phyloP scores from a whole-genome alignment of 1,140 invertebrate species.

The Harlomillsia oculata region DNA sequence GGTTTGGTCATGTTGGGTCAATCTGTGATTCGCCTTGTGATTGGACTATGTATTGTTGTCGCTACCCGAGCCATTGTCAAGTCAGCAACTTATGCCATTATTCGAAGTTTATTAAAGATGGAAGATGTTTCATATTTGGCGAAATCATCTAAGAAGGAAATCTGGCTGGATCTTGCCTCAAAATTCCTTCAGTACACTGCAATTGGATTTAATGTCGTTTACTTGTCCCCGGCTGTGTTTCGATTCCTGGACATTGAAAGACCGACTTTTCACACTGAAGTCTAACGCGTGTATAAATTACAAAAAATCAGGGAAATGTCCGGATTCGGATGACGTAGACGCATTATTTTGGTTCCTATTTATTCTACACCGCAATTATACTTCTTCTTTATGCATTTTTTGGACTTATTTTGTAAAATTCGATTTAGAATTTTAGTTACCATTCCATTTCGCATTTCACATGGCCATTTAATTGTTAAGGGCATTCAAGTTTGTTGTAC shows the following conservation, averaged over 20 bases:
- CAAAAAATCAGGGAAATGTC: too few species aligned
- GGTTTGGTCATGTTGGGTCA: slow-evolving; percentile 56
- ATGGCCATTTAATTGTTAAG: too few species aligned
- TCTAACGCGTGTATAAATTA: too few species aligned
- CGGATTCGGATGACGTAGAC: too few species aligned
- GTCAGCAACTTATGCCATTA: slow-evolving; percentile 53
- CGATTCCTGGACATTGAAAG: slow-evolving; percentile 62
- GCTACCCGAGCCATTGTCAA: slow-evolving; percentile 59
- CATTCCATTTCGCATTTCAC: too few species aligned
- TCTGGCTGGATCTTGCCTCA: slow-evolving; percentile 64
- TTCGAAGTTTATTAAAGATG: slow-evolving; percentile 52
- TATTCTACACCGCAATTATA: too few species aligned
- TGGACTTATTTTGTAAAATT: too few species aligned
- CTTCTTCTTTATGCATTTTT: too few species aligned
- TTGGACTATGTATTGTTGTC: slow-evolving; percentile 63
- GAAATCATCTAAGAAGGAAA: slow-evolving; percentile 42
- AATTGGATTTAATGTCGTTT: slow-evolving; percentile 65
- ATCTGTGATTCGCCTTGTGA: slow-evolving; percentile 54
- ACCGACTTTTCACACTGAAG: slow-evolving; percentile 73
- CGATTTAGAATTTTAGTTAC: too few species aligned
- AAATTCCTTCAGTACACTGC: slow-evolving; percentile 68
- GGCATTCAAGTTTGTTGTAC: too few species aligned
- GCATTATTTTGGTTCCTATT: too few species aligned
- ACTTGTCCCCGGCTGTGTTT: slow-evolving; percentile 68
- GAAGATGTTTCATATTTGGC: slow-evolving; percentile 39